Evolutionary conservation across 1,140 invertebrate species (phyloP), one percentile per base, ranked within the genome.

Genomic region (Uloborus diversus): DNA sequence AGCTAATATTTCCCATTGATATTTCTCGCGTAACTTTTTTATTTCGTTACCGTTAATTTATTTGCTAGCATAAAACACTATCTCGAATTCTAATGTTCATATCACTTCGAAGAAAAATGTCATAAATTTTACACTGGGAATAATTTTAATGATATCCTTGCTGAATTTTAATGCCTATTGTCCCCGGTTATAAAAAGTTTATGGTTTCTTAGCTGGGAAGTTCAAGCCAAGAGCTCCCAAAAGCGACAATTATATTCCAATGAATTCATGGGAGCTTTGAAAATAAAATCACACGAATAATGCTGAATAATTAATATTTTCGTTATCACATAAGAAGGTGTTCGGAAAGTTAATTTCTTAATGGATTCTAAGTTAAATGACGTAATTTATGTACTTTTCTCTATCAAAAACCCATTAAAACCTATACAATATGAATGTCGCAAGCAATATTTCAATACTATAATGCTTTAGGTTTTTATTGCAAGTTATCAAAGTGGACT

Each of bases 141-240:
- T 78, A 37, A 78, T 78, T 78, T 78, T 78, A 78, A 66, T 66
- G 61, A 25, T 49, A 20, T n/a, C 37, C 49, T 78, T 78, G n/a
- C 32, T 28, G 25, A 17, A 66, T 78, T 78, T 78, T 78, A 78
- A 78, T 65, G 62, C 62, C 62, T 57, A 78, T 78, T 65, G 62
- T 65, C 37, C 32, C 13, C 27, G 28, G 30, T 25, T 49, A 37
- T 66, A 78, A 66, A 57, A 57, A 14, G 27, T 3, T 42, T 30
- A 25, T 33, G 14, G 14, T 20, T 33, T 20, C 47, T 20, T 33
- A 51, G 1, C 33, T 64, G 47, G 23, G 20, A 64, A 27, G 17
- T 64, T n/a, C 33, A 64, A 51, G 17, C 56, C 37, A 37, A 42
- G 11, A 13, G 42, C 37, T 51, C 37, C 64, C 25, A 49, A n/a